phyloP scores from a whole-genome alignment of 2,888 invertebrate species.

The Eristalis pertinax region DNA sequence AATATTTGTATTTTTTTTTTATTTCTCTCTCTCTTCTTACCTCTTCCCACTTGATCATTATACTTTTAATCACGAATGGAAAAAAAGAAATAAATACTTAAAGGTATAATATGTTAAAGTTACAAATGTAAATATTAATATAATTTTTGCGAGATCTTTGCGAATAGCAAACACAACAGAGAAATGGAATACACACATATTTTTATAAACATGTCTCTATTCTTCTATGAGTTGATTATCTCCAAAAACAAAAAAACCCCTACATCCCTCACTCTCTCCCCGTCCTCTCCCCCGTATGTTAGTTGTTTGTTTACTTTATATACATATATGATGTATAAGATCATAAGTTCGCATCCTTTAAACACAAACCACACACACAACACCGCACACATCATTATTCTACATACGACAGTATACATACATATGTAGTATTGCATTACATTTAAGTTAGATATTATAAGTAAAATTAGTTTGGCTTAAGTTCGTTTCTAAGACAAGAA shows the following conservation, averaged over 20 bases:
- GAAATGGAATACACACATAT: slow-evolving; percentile 54
- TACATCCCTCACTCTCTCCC: background rate
- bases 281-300: slow-evolving; percentile 30
- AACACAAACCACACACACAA: slow-evolving; percentile 43
- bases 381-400: slow-evolving; percentile 67
- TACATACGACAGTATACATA: slow-evolving; percentile 23
- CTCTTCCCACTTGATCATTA: slow-evolving; percentile 15
- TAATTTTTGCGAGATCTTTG: slow-evolving; percentile 34
- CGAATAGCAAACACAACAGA: slow-evolving; percentile 42
- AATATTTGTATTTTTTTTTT: slow-evolving; percentile 7
- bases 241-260: background rate
- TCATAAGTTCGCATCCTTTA: slow-evolving; percentile 5
- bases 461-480: slow-evolving; percentile 42
- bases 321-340: slow-evolving; percentile 28
- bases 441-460: slow-evolving; percentile 44
- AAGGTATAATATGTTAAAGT: slow-evolving; percentile 13
- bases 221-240: slow-evolving; percentile 60
- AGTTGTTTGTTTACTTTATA: slow-evolving; percentile 48
- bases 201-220: slow-evolving; percentile 69
- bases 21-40: slow-evolving; percentile 6
- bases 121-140: slow-evolving; percentile 54
- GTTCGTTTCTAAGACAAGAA: slow-evolving; percentile 48
- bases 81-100: background rate
- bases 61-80: background rate
- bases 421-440: slow-evolving; percentile 41